Evolutionary conservation across 2,888 invertebrate genomes (phyloP).

Genomic region (Hoplodrina ambigua): DNA sequence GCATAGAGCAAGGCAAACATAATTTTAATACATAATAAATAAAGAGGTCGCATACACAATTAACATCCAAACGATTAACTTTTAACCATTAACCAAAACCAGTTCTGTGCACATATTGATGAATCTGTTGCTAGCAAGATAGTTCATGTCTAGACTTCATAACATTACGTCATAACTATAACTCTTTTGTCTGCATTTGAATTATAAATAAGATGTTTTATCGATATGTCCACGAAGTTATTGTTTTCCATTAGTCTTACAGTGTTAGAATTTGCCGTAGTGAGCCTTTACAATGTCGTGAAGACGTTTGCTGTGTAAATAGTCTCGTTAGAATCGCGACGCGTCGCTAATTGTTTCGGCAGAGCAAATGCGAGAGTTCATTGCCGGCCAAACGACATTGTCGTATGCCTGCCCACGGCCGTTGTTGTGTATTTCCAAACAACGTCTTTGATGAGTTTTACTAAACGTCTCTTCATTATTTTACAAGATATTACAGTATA

Average conservation of each 20-base stretch:
- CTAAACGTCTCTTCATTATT: slow-evolving; percentile 8
- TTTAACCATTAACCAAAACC: slow-evolving; percentile 47
- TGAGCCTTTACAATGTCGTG: slow-evolving; percentile 54
- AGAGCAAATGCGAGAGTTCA: slow-evolving; percentile 88
- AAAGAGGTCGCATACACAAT: slow-evolving; percentile 56
- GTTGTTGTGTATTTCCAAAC: slow-evolving; percentile 59
- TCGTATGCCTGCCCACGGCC: slow-evolving; percentile 75
- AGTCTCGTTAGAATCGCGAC: slow-evolving; percentile 78
- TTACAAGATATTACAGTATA: slow-evolving; percentile 8
- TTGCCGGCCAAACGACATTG: slow-evolving; percentile 84
- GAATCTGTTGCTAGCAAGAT: slow-evolving; percentile 24
- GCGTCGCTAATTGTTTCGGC: slow-evolving; percentile 87
- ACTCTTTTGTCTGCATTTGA: slow-evolving; percentile 2
- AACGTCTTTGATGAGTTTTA: slow-evolving; percentile 33
- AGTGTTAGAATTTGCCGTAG: slow-evolving; percentile 38
- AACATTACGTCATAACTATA: slow-evolving; percentile 5
- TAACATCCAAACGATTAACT: slow-evolving; percentile 53
- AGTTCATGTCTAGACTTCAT: slow-evolving; percentile 23
- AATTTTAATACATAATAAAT: slow-evolving; percentile 19
- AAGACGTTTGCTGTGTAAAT: slow-evolving; percentile 71
- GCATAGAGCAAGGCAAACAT: slow-evolving; percentile 59
- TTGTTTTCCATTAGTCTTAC: slow-evolving; percentile 33
- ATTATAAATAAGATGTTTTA: slow-evolving; percentile 22
- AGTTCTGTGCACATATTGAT: slow-evolving; percentile 43
- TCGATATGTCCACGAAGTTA: slow-evolving; percentile 4